Conservation (phyloP, 2,113 vertebrate genomes). For the Hydrolagus affinis region DNA sequence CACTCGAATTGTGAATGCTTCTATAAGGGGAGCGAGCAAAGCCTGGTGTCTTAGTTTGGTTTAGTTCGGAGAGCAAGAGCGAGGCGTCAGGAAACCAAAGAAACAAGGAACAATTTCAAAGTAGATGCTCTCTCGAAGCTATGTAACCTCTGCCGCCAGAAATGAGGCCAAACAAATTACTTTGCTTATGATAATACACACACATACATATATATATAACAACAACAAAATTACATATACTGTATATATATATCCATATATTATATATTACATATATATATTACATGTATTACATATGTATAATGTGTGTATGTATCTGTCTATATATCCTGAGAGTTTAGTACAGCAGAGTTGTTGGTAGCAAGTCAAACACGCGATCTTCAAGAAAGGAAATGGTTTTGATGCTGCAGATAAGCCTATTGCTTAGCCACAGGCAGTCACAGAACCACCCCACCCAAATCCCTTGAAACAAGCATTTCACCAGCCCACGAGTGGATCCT, state of each 20-base stretch:
- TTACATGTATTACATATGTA: no score
- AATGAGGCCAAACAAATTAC: not conserved
- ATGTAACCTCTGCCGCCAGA: no score
- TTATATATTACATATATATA: no score
- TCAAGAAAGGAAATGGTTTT: constrained; percentile 21
- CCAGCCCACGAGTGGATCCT: not conserved
- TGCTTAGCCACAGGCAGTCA: constrained; percentile 4
- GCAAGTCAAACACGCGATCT: not conserved
- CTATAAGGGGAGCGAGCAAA: not conserved
- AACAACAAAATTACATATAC: no score
- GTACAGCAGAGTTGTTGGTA: not conserved
- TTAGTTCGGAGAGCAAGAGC: not conserved
- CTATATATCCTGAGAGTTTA: constrained; percentile 24
- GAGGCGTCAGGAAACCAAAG: no score
- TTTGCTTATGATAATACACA: not conserved
- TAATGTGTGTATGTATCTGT: no score
- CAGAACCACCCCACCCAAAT: constrained; percentile 5
- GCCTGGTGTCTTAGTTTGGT: not conserved
- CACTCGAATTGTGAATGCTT: not conserved
- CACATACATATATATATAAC: no score
- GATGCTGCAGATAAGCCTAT: constrained; percentile 3
- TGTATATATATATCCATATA: no score
- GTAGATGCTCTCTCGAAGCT: no score
- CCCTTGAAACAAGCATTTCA: not conserved
- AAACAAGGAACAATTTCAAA: no score